These are phyloP conservation scores for Glossosoma conforme DNA, from an alignment of 1,140 invertebrate species.

Conservation along the genomic window DNA sequence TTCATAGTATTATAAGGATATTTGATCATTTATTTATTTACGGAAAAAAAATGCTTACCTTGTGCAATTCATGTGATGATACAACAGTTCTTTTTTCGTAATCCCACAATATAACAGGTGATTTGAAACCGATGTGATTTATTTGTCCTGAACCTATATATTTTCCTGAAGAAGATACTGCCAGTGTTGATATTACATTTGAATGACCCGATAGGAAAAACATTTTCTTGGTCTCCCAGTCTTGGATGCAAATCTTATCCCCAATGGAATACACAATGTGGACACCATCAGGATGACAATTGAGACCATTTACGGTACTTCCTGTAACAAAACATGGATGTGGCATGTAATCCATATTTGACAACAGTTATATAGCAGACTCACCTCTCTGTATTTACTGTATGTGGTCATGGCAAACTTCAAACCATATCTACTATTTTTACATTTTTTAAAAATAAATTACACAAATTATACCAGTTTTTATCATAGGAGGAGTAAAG, in stretches of 20 bases:
- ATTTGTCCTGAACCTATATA: conserved; percentile 84
- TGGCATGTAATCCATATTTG: too few species aligned
- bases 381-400: too few species aligned
- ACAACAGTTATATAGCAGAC: too few species aligned
- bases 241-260: conserved; percentile 75
- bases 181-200: conserved; percentile 76
- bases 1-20: too few species aligned
- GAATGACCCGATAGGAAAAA: conserved; percentile 77
- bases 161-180: conserved; percentile 70
- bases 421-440: too few species aligned
- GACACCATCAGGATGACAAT: conserved; percentile 70
- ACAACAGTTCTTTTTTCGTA: conserved; percentile 60
- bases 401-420: too few species aligned
- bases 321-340: conserved; percentile 57
- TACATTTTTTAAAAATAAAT: too few species aligned
- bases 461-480: too few species aligned
- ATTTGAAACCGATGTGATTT: conserved; percentile 87
- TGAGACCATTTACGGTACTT: conserved; percentile 62
- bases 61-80: conserved; percentile 74
- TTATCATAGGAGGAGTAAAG: too few species aligned
- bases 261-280: conserved; percentile 81
- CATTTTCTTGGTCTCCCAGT: conserved; percentile 67
- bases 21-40: background rate
- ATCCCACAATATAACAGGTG: conserved; percentile 83
- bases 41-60: conserved; percentile 46